A percentile compares a stretch with the other conserved stretches of the same genome.
These are phyloP conservation scores for Bradypus variegatus DNA, from an alignment of 2,797 vertebrate genomes.

Conservation along the genomic window DNA sequence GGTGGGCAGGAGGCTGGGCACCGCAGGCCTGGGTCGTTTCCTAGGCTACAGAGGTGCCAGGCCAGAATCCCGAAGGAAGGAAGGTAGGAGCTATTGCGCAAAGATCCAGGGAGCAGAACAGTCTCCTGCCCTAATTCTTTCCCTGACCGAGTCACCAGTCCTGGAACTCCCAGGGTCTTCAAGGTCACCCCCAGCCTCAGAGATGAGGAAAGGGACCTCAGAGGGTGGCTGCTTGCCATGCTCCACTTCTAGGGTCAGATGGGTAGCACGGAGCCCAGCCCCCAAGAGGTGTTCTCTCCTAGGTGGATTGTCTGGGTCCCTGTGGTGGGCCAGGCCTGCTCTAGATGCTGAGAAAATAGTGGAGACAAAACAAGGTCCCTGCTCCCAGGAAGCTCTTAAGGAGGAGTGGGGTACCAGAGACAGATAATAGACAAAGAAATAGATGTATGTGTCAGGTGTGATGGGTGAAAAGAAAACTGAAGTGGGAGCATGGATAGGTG, in stretches of 20 bases:
- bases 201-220: not conserved
- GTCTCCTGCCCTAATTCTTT: not conserved
- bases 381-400: not conserved
- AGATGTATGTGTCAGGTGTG: not conserved
- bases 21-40: not conserved
- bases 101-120: not conserved
- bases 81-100: not conserved
- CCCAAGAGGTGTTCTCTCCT: not conserved
- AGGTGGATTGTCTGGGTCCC: no score
- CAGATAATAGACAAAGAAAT: not conserved
- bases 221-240: not conserved
- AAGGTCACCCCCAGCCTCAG: not conserved
- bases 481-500: not conserved
- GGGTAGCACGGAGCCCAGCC: not conserved
- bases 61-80: not conserved
- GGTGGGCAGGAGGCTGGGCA: not conserved
- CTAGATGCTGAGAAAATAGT: not conserved
- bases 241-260: not conserved
- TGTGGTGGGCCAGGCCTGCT: not conserved
- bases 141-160: not conserved
- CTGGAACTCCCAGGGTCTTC: not conserved
- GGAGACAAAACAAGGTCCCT: not conserved
- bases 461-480: not conserved
- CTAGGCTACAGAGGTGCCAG: not conserved
- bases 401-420: not conserved